A percentile compares a stretch with the other conserved stretches of the same genome.
Conservation (phyloP, 2,888 invertebrate genomes). For the Plusia festucae region DNA sequence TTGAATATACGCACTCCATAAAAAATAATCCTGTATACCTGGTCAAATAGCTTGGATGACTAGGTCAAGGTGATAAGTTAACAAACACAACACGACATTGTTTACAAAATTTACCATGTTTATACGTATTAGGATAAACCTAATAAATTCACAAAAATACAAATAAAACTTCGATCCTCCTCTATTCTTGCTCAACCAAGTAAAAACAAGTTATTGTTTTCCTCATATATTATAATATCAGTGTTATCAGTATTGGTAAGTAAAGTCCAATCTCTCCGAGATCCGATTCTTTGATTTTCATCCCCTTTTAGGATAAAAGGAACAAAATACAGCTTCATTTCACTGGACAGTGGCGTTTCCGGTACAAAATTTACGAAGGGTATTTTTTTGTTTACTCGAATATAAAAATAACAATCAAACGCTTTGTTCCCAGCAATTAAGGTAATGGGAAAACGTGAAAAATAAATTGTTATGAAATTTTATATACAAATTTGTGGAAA, state of each 20-base stretch:
- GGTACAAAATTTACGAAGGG: constrained; percentile 49
- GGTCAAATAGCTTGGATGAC: too few relatives aligned
- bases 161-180: background rate
- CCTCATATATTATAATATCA: constrained; percentile 32
- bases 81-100: background rate
- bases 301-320: constrained; percentile 25
- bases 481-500: background rate
- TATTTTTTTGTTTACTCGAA: constrained; percentile 38
- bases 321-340: constrained; percentile 44
- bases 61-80: constrained; percentile 15
- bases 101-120: constrained; percentile 11
- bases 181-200: constrained; percentile 13
- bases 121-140: too few relatives aligned
- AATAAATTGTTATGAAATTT: background rate
- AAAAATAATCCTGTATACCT: too few relatives aligned
- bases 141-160: background rate
- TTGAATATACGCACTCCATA: too few relatives aligned
- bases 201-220: constrained; percentile 44
- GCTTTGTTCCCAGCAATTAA: constrained; percentile 32
- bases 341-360: constrained; percentile 40
- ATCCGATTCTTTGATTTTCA: constrained; percentile 51
- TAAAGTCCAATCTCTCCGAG: constrained; percentile 43
- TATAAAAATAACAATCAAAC: constrained; percentile 25
- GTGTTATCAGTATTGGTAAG: constrained; percentile 36
- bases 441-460: constrained; percentile 13